Conservation (phyloP, 2,797 vertebrate species). For the Enteromius unitaeniatus region DNA sequence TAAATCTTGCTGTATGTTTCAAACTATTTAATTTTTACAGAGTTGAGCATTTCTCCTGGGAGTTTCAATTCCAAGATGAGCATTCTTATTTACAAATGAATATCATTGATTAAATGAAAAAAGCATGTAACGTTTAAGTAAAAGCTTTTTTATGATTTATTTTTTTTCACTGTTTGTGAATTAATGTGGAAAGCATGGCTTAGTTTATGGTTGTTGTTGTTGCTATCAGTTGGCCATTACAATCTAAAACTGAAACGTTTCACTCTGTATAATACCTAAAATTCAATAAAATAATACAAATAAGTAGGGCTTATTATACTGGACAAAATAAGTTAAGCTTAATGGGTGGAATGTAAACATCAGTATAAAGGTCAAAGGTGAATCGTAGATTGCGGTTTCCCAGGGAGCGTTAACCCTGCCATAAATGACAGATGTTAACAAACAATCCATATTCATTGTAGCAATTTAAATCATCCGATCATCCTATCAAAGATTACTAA, state of each 20-base stretch:
- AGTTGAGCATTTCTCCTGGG: neutral
- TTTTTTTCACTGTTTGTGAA: neutral
- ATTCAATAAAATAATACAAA: neutral
- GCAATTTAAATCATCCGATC: slow-evolving; percentile 13
- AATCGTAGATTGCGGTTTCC: neutral
- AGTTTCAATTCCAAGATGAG: neutral
- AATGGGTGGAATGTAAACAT: neutral
- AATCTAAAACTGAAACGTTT: neutral
- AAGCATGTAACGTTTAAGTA: neutral
- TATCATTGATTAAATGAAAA: neutral
- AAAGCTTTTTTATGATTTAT: neutral
- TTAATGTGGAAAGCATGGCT: neutral
- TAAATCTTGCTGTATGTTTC: no score
- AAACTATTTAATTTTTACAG: neutral
- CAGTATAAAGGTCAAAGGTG: slow-evolving; percentile 3
- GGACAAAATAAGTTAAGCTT: neutral
- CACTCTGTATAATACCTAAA: neutral
- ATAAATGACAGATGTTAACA: slow-evolving; percentile 10
- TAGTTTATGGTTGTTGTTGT: neutral
- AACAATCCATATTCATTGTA: slow-evolving; percentile 21
- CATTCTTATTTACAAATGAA: neutral
- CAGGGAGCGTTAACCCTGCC: slow-evolving; percentile 3
- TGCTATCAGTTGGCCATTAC: neutral
- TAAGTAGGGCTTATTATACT: neutral
- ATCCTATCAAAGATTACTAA: slow-evolving; percentile 7